A percentile compares a stretch with the other conserved stretches of the same genome.
Conservation (phyloP, 2,113 vertebrate species). For the Rhadina sibilatrix region DNA sequence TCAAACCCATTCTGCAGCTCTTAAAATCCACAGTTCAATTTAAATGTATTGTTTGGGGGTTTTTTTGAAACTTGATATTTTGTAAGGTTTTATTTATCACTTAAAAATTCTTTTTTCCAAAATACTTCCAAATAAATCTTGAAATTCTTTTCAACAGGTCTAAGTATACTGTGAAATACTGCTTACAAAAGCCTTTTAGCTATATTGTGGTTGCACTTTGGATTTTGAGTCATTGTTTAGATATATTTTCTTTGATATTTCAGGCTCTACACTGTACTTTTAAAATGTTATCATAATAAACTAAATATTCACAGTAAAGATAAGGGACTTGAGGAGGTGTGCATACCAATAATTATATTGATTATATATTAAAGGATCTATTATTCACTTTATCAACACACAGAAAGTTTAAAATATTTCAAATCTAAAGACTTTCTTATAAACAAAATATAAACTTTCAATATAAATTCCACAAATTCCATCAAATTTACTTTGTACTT, state of each 20-base stretch:
- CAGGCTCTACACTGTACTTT: not conserved
- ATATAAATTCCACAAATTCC: not conserved
- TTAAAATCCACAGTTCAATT: not conserved
- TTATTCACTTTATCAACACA: not conserved
- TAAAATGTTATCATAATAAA: not conserved
- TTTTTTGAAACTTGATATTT: not conserved
- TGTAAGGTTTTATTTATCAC: not conserved
- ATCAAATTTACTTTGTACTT: not conserved
- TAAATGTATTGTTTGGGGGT: not conserved
- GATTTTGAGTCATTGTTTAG: not conserved
- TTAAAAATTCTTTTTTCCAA: not conserved
- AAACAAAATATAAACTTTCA: not conserved
- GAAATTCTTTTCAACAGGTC: not conserved
- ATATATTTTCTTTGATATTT: not conserved
- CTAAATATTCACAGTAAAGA: not conserved
- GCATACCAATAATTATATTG: not conserved
- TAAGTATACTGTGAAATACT: not conserved
- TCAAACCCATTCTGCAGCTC: conserved; percentile 17
- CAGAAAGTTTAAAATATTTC: not conserved
- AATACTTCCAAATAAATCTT: conserved; percentile 11
- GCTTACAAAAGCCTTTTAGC: not conserved
- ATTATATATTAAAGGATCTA: not conserved
- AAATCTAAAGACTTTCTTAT: not conserved
- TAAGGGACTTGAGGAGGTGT: not conserved
- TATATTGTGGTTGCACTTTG: not conserved